Percentiles rank a stretch among this genome's conserved stretches.
phyloP scores from a whole-genome alignment of 2,797 vertebrate genomes.

The Toxotes lorentzi region DNA sequence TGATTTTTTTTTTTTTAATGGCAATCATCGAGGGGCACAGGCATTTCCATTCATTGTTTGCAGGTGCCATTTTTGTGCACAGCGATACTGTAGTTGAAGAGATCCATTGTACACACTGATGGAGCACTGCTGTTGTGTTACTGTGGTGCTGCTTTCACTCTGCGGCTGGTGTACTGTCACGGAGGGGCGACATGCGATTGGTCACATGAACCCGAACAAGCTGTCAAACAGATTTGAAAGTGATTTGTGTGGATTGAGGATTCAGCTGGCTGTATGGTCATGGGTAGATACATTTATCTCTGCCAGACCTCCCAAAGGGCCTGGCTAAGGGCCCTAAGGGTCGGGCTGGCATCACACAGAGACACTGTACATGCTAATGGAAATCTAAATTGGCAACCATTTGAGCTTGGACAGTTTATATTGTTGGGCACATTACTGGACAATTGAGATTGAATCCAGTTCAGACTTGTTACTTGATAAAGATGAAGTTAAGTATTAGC shows the following conservation, averaged over 20 bases:
- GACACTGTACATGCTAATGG: constrained; percentile 9
- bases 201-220: constrained; percentile 28
- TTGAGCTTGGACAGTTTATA: background rate
- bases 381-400: background rate
- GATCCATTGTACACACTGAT: background rate
- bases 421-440: background rate
- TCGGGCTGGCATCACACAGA: background rate
- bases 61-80: background rate
- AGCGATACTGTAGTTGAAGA: background rate
- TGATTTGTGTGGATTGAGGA: constrained; percentile 7
- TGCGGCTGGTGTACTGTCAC: background rate
- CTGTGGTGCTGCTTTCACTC: background rate
- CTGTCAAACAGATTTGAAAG: constrained; percentile 13
- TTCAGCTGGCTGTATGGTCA: constrained; percentile 11
- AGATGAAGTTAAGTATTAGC: no score
- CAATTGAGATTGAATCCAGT: no score
- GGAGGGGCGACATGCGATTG: background rate
- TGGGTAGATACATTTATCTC: background rate
- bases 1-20: background rate
- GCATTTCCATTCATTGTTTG: background rate
- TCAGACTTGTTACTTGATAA: no score
- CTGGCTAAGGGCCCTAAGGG: background rate
- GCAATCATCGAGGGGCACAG: background rate
- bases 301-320: background rate
- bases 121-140: no score